These are phyloP conservation scores for Lophura nycthemera DNA, from an alignment of 2,113 vertebrate species.

Conservation along the genomic window DNA sequence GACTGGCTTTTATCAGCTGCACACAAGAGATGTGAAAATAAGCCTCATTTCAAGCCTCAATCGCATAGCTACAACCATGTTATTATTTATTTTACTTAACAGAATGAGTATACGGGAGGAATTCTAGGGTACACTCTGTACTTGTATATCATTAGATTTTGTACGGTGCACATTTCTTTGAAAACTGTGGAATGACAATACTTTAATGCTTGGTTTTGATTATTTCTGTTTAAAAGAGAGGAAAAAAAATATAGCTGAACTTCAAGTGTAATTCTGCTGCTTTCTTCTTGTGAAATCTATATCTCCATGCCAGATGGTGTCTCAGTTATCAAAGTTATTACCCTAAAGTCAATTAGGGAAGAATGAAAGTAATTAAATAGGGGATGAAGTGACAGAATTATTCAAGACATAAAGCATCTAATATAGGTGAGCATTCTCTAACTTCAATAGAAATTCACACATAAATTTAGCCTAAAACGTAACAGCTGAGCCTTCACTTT, in stretches of 20 bases:
- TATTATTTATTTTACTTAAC: slow-evolving; percentile 43
- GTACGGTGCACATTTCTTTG: background rate
- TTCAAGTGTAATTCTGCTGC: slow-evolving; percentile 34
- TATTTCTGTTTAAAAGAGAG: slow-evolving; percentile 20
- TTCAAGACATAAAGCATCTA: slow-evolving; percentile 36
- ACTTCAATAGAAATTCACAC: slow-evolving; percentile 13
- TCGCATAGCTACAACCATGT: background rate
- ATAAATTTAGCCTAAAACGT: background rate
- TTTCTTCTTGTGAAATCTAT: slow-evolving; percentile 46
- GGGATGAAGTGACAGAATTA: slow-evolving; percentile 43
- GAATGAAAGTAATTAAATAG: slow-evolving; percentile 67
- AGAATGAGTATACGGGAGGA: background rate
- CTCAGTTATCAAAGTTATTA: slow-evolving; percentile 69
- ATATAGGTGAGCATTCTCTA: slow-evolving; percentile 26
- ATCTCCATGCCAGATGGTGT: slow-evolving; percentile 64
- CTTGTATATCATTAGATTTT: background rate
- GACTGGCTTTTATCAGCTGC: slow-evolving; percentile 38
- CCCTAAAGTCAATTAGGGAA: slow-evolving; percentile 61
- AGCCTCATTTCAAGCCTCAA: slow-evolving; percentile 41
- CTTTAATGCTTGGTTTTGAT: background rate
- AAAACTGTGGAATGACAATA: slow-evolving; percentile 3
- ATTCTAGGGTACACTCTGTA: background rate
- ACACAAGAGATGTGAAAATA: slow-evolving; percentile 49
- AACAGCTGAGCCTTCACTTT: background rate
- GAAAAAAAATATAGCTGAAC: background rate